Base-by-base conservation (phyloP, 2,113 vertebrate species). In the Mobula hypostoma region DNA sequence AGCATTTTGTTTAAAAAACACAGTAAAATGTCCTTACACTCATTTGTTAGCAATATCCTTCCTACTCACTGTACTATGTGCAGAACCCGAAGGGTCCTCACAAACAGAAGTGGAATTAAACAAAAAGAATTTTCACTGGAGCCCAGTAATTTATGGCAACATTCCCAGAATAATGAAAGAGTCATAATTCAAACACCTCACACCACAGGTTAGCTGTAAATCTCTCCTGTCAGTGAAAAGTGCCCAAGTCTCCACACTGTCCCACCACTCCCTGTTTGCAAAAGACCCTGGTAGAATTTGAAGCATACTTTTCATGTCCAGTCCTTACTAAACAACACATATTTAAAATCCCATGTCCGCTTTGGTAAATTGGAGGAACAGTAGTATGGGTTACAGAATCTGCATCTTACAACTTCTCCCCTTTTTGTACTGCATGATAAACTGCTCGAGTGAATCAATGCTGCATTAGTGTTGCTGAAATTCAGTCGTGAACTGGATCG, bases 101-200 rank as follows among this genome's bases (percentile, higher is more conserved):
- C 61, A 68, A 14, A 68, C 87, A 91, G 87, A 36, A 21, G 87
- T 91, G 87, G 19, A 91, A 70, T 68, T 19, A 91, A 91, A 70
- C 61, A 68, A 91, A 91, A 72, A 63, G 29, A 91, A 68, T 68
- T 91, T 15, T 68, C 87, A 91, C n/a, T 7, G 32, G 32, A 66
- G 9, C 29, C 15, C n/a, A 8, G 63, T 91, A 91, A 32, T 66
- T 82, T 19, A 58, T 58, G 82, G 56, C 48, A 85, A 24, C 29
- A 68, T 8, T 91, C 17, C 29, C 87, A 91, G 29, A 66, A 91
- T 17, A 5, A 21, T 70, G n/a, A 91, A 91, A 91, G 63, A 91
- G 68, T 91, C 63, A 68, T 68, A 70, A 36, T n/a, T 91, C 61
- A 70, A 91, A 91, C 61, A 68, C 17, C 63, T 72, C n/a, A 29